These are phyloP conservation scores for Moxostoma hubbsi DNA, from an alignment of 2,797 vertebrate species.

Conservation along the genomic window DNA sequence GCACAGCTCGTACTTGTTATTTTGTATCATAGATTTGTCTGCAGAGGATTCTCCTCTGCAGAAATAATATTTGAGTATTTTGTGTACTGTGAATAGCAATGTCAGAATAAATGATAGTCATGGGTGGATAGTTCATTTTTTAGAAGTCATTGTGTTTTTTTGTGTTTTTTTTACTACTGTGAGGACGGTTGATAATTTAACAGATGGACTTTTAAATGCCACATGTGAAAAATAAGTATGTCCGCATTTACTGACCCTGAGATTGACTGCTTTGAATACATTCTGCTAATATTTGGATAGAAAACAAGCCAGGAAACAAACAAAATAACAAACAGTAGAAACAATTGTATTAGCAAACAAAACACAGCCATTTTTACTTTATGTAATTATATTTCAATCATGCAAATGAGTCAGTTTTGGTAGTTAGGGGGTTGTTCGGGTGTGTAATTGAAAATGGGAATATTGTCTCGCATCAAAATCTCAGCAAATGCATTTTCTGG, in stretches of 20 bases:
- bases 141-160: not conserved
- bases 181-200: not conserved
- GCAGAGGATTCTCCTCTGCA: not conserved
- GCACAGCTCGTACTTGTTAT: slow-evolving; percentile 18
- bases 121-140: not conserved
- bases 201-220: slow-evolving; percentile 3
- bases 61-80: not conserved
- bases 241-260: slow-evolving; percentile 5
- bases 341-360: slow-evolving; percentile 70
- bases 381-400: slow-evolving; percentile 84
- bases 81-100: not conserved
- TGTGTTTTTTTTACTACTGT: not conserved
- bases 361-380: slow-evolving; percentile 72
- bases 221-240: slow-evolving; percentile 4
- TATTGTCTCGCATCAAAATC: slow-evolving; percentile 80
- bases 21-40: slow-evolving; percentile 22
- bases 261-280: slow-evolving; percentile 59
- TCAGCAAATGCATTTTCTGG: slow-evolving; percentile 72
- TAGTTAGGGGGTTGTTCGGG: slow-evolving; percentile 82
- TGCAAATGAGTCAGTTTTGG: slow-evolving; percentile 82
- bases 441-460: slow-evolving; percentile 86
- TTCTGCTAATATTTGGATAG: slow-evolving; percentile 41
- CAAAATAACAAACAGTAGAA: slow-evolving; percentile 53
- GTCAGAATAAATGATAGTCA: not conserved
- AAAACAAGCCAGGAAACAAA: slow-evolving; percentile 30